phyloP scores from a whole-genome alignment of 2,113 vertebrate species.

The Hydrochoerus hydrochaeris region DNA sequence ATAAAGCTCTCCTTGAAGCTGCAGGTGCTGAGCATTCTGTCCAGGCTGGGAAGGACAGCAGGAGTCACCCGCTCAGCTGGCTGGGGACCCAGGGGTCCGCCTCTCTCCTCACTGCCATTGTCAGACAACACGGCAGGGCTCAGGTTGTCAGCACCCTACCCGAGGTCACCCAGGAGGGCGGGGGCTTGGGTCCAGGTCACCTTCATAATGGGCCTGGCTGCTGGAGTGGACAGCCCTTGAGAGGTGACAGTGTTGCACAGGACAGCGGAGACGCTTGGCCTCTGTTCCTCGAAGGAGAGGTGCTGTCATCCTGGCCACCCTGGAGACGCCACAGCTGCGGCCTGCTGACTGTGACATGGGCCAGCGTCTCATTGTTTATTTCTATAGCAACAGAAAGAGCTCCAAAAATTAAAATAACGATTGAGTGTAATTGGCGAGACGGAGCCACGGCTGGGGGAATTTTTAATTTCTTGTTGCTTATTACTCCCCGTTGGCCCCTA shows the following conservation, averaged over 20 bases:
- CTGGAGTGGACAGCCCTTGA: neutral
- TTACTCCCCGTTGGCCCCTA: neutral
- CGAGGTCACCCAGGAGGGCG: neutral
- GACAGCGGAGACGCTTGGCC: neutral
- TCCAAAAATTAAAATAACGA: neutral
- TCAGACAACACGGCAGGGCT: neutral
- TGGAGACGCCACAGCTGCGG: neutral
- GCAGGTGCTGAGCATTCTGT: neutral
- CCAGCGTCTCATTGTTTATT: neutral
- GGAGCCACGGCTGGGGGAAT: neutral
- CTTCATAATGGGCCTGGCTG: neutral
- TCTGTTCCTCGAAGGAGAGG: neutral
- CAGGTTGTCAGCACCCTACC: rapidly evolving
- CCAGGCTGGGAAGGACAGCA: neutral
- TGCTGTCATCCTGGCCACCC: neutral
- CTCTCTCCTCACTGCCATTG: neutral
- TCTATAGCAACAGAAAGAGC: conserved; percentile 47
- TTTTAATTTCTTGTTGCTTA: neutral
- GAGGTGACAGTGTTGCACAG: neutral
- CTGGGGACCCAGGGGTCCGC: neutral
- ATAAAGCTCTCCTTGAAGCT: neutral
- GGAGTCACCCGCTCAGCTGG: neutral
- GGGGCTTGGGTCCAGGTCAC: neutral
- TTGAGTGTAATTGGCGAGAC: neutral
- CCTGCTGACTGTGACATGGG: rapidly evolving